Percentiles rank a stretch among this genome's conserved stretches.
These are phyloP conservation scores for Hippopotamus amphibius DNA, from an alignment of 2,113 vertebrate species.

Conservation along the genomic window DNA sequence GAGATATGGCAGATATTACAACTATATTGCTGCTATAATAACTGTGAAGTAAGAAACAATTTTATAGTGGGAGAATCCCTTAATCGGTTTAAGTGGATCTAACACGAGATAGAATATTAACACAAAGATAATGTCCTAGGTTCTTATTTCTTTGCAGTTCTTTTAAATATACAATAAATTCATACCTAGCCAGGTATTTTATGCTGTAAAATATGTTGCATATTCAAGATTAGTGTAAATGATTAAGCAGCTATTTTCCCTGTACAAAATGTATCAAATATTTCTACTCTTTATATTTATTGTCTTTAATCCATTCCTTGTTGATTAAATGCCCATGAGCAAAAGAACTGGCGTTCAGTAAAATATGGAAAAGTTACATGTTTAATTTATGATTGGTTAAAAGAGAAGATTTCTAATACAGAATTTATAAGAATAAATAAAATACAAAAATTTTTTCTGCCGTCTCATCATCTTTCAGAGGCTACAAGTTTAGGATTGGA, in stretches of 20 bases:
- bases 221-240: not conserved
- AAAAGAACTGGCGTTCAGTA: slow-evolving; percentile 14
- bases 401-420: slow-evolving; percentile 51
- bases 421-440: slow-evolving; percentile 76
- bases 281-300: not conserved
- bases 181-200: not conserved
- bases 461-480: slow-evolving; percentile 59
- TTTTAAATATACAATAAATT: slow-evolving; percentile 35
- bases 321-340: slow-evolving; percentile 22
- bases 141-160: not conserved
- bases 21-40: not conserved
- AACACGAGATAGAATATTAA: slow-evolving; percentile 9
- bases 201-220: not conserved
- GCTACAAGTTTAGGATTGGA: slow-evolving; percentile 48
- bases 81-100: not conserved
- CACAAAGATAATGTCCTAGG: not conserved
- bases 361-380: slow-evolving; percentile 50
- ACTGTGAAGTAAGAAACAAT: not conserved
- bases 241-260: slow-evolving; percentile 41
- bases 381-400: not conserved
- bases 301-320: slow-evolving; percentile 27
- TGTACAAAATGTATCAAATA: not conserved
- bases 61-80: not conserved
- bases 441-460: slow-evolving; percentile 39
- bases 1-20: not conserved